Evolutionary conservation across 2,113 vertebrate species (phyloP), one percentile per base, ranked within the genome.

Genomic region (Peromyscus polionotus): DNA sequence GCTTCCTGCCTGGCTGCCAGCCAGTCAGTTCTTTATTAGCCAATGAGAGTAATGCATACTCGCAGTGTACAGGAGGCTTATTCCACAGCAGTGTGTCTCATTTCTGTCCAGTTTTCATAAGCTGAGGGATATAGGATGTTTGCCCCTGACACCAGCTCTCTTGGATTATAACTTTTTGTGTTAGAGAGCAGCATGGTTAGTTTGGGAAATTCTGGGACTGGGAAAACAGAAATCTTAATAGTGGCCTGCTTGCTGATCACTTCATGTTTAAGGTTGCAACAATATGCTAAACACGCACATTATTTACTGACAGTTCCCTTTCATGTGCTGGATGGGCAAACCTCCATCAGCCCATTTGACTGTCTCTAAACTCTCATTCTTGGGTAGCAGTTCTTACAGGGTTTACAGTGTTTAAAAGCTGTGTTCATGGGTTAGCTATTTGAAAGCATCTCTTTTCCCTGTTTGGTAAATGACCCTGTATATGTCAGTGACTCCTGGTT

Each of bases 351-450:
- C 92, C 54, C 19, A 65, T 98, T 86, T 68, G 84, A 88, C 36
- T 97, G 93, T 98, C 97, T 97, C 97, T 91, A 20, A 54, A 51
- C n/a, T 87, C 36, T 68, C 3, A 67, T 98, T 95, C 98, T 98
- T 95, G 94, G 94, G 95, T 97, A 97, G 86, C 96, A 92, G 85
- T 97, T 98, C 96, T 97, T 83, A 88, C n/a, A 96, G 95, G 91
- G 85, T 77, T 97, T 94, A 91, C 95, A 98, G 97, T 96, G 97
- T 97, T 97, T 98, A 95, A 97, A 98, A 98, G 88, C 90, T 97
- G 57, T 96, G 39, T 95, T 98, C 96, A 95, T 98, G 95, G 94
- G 96, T 98, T 63, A 31, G 5, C 81, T 45, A 26, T 51, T 72
- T 88, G 65, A 51, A n/a, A 54, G 31, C 17, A 48, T 57, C 22